Evolutionary conservation across 53 echinoderm and acorn worm genomes (phyloP), one percentile per base, ranked within the genome.

Genomic region (Pentamera pediparva): DNA sequence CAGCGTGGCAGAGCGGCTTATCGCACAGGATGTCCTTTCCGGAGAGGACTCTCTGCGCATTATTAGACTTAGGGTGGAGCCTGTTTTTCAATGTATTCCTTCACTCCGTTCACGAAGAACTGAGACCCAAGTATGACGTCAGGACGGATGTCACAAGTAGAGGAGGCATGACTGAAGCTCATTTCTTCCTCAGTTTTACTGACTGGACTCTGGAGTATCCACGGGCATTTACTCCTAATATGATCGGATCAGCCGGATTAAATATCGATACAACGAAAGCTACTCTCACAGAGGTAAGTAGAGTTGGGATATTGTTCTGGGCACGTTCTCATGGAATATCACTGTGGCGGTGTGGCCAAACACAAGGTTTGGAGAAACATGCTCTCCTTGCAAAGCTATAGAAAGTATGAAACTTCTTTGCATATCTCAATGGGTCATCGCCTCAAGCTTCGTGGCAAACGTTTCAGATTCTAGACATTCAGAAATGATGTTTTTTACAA

Each of bases 171-270:
- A 12, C 52, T 4, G 32, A 70, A n/a, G 48, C 70, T 48, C 11
- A 19, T 31, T 70, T 70, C 22, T 70, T 26, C 25, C 35, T 70
- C 4, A 70, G 36, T 48, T 70, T 50, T 51, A 51, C 70, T 30
- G 70, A 70, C 33, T 70, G 48, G 70, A 70, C 70, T 8, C 20
- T 70, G 31, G 70, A 70, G 31, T 70, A 70, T 70, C 70, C 70
- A 29, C 18, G 26, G 18, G 49, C 70, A 17, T 33, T 31, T 32
- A 29, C 70, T 3, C 70, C 70, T 8, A 51, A 70, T 48, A 51
- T 70, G 15, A 31, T 70, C 50, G 49, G 52, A 50, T 48, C 70
- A 48, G 70, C 50, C 20, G 70, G 70, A 6, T 31, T 70, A 28
- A 70, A 65, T 65, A 15, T 65, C n/a, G 65, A 26, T 4, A 27